Evolutionary conservation across 2,797 vertebrate species (phyloP).

Genomic region (Xerus rutilus): DNA sequence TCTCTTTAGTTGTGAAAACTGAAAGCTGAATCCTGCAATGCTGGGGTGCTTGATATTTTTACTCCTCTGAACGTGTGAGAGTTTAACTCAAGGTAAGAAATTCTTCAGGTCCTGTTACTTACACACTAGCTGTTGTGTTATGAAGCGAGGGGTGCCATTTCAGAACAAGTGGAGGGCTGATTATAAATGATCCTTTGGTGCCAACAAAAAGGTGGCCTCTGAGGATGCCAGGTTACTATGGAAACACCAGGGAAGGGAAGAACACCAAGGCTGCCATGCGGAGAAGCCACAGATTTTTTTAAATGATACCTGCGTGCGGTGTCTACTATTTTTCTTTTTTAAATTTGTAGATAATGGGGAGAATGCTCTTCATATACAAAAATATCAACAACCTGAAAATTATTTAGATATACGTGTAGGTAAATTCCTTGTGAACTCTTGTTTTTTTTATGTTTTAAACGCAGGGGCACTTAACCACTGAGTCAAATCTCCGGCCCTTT

Average conservation of each 20-base stretch:
- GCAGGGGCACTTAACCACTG: too few relatives aligned
- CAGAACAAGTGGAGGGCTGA: conserved; percentile 72
- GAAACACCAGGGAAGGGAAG: conserved; percentile 81
- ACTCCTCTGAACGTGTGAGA: conserved; percentile 79
- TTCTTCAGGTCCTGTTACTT: conserved; percentile 75
- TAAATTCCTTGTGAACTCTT: neutral
- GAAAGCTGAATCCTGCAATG: conserved; percentile 67
- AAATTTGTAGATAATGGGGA: conserved; percentile 16
- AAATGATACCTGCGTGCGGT: conserved; percentile 62
- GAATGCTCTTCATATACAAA: conserved; percentile 42
- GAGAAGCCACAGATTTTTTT: conserved; percentile 68
- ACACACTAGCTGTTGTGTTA: neutral
- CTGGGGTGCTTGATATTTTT: conserved; percentile 44
- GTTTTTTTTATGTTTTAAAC: too few relatives aligned
- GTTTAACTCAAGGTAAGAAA: conserved; percentile 75
- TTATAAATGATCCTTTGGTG: conserved; percentile 81
- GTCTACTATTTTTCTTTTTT: conserved; percentile 38
- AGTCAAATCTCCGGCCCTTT: too few relatives aligned
- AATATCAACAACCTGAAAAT: conserved; percentile 41
- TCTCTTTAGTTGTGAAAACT: neutral
- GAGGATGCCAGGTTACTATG: conserved; percentile 86
- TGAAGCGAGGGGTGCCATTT: conserved; percentile 70
- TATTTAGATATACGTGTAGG: conserved; percentile 39
- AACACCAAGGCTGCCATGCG: conserved; percentile 68
- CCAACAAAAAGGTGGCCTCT: conserved; percentile 78